phyloP scores from a whole-genome alignment of 2,113 vertebrate species.

The Aplodontia rufa region DNA sequence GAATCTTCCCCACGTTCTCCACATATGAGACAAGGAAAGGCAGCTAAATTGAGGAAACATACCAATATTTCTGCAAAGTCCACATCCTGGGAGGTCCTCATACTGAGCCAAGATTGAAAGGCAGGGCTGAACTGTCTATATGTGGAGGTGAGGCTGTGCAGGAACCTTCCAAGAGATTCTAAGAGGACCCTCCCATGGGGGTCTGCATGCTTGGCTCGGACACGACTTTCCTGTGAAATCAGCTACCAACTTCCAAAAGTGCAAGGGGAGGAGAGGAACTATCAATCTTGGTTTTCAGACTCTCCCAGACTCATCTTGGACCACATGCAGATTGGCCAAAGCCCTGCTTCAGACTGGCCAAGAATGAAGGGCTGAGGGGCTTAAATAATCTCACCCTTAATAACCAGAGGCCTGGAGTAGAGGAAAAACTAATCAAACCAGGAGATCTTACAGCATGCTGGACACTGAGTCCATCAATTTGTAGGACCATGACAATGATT shows the following conservation, averaged over 20 bases:
- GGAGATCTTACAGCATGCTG: neutral
- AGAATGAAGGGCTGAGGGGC: neutral
- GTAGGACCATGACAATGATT: neutral
- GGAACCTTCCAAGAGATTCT: neutral
- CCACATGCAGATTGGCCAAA: neutral
- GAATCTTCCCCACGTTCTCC: neutral
- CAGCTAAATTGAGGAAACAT: neutral
- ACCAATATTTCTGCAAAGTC: neutral
- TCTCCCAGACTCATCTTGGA: too few species aligned
- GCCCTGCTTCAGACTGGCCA: neutral
- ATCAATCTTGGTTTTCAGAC: neutral
- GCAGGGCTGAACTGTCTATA: neutral
- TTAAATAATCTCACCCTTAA: neutral
- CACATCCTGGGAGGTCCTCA: neutral
- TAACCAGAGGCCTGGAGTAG: neutral
- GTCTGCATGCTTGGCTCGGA: neutral
- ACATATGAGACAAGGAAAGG: neutral
- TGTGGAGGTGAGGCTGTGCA: neutral
- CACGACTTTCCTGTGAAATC: neutral
- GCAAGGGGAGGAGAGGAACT: fast-evolving
- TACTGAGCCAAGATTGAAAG: neutral
- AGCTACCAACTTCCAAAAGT: neutral
- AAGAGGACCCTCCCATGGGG: neutral
- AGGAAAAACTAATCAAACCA: neutral
- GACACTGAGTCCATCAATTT: neutral